Base-by-base conservation (phyloP, 2,888 invertebrate genomes). In the Bibio marci region DNA sequence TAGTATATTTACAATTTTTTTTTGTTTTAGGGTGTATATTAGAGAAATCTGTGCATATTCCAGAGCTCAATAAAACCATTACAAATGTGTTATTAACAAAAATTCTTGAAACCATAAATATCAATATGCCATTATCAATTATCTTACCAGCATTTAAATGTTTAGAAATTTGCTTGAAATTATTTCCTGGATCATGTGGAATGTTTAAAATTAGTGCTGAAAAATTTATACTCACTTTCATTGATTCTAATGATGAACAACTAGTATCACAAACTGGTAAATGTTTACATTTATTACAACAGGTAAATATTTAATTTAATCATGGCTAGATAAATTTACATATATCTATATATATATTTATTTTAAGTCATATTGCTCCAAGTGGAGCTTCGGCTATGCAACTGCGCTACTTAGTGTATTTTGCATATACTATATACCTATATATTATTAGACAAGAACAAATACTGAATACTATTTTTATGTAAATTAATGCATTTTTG, bases 261-360 rank as follows among this genome's bases (percentile, higher is more conserved):
- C 26, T 50, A 1, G 49, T 51, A 5, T 8, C 41, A 1, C 44
- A 42, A 39, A 49, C 49, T n/a, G 55, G 50, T 4, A 54, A 53
- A 44, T 57, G 57, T 35, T 46, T 52, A 12, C 56, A 54, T 41
- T 47, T 57, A 17, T 36, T 57, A n/a, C 57, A 56, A 40, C 55
- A 55, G 44, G 50, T 51, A 42, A 34, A 17, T 35, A 22, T 6
- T 6, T n/a, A n/a, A n/a, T n/a, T n/a, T n/a, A n/a, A n/a, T n/a
- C n/a, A n/a, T n/a, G n/a, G n/a, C n/a, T n/a, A n/a, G n/a, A n/a
- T n/a, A n/a, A n/a, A n/a, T n/a, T n/a, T n/a, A n/a, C n/a, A n/a
- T n/a, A n/a, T n/a, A n/a, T n/a, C n/a, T n/a, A n/a, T n/a, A n/a
- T n/a, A n/a, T n/a, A n/a, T n/a, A n/a, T n/a, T n/a, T n/a, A n/a